Percentiles rank a stretch among this genome's conserved stretches.
Evolutionary conservation across 2,113 vertebrate genomes (phyloP).

Genomic region (Oxyura jamaicensis): DNA sequence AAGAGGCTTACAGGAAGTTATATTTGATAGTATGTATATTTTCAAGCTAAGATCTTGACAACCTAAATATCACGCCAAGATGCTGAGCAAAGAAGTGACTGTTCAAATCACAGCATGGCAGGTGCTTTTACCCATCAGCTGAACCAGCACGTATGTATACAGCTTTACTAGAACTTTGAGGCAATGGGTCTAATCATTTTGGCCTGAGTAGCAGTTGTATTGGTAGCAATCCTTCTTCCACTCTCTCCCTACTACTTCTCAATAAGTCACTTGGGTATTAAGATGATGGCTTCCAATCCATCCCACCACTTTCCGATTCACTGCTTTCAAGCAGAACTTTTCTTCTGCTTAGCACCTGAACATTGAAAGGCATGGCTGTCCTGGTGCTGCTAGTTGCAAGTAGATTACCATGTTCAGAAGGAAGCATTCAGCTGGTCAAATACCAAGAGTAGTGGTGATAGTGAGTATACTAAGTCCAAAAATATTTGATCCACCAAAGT

Average conservation of each 20-base stretch:
- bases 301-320: background rate
- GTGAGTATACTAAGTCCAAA: background rate
- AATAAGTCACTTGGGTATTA: background rate
- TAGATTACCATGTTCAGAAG: background rate
- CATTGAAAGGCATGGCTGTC: background rate
- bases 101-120: background rate
- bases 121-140: background rate
- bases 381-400: background rate
- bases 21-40: background rate
- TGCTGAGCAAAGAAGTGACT: background rate
- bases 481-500: background rate
- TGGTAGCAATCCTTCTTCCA: background rate
- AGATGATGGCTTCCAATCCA: background rate
- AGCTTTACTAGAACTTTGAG: background rate
- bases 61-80: background rate
- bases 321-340: background rate
- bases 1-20: background rate
- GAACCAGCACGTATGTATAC: accelerated
- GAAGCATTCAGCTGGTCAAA: background rate
- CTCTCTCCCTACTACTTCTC: background rate
- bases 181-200: background rate
- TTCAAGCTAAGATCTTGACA: background rate
- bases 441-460: background rate
- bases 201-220: background rate
- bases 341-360: background rate